These are phyloP conservation scores for Synergus gifuensis DNA, from an alignment of 2,888 invertebrate genomes.

Conservation along the genomic window DNA sequence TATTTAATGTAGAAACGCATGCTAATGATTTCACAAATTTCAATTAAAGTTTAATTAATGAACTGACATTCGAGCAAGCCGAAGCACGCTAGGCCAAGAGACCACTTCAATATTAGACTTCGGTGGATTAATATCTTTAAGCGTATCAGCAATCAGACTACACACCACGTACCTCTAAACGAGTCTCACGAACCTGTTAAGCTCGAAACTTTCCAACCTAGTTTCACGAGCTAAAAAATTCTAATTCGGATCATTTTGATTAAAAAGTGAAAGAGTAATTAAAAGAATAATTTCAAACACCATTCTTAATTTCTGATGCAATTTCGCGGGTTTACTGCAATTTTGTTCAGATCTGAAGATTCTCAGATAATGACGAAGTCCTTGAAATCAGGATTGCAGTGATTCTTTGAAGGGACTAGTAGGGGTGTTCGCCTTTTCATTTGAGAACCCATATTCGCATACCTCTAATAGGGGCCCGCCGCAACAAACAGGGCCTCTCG, in stretches of 20 bases:
- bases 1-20: constrained; percentile 31
- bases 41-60: constrained; percentile 41
- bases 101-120: constrained; percentile 38
- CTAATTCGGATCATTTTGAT: constrained; percentile 26
- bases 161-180: constrained; percentile 40
- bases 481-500: constrained; percentile 56
- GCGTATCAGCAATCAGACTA: constrained; percentile 42
- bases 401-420: constrained; percentile 70
- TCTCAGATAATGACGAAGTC: constrained; percentile 62
- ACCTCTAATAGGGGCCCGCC: constrained; percentile 62
- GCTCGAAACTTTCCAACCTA: constrained; percentile 39
- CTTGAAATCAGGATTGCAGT: constrained; percentile 52
- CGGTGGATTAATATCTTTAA: constrained; percentile 40
- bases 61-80: constrained; percentile 30
- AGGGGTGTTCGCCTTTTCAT: constrained; percentile 75
- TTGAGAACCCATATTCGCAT: constrained; percentile 57
- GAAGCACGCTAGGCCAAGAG: constrained; percentile 38
- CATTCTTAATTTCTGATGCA: too few relatives aligned
- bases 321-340: too few relatives aligned
- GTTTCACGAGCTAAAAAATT: constrained; percentile 36
- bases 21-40: constrained; percentile 41
- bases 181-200: constrained; percentile 41
- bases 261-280: neutral
- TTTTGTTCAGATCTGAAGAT: constrained; percentile 45
- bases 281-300: neutral